These are phyloP conservation scores for Periophthalmodon schlosseri DNA, from an alignment of 2,113 vertebrate species.

Conservation along the genomic window DNA sequence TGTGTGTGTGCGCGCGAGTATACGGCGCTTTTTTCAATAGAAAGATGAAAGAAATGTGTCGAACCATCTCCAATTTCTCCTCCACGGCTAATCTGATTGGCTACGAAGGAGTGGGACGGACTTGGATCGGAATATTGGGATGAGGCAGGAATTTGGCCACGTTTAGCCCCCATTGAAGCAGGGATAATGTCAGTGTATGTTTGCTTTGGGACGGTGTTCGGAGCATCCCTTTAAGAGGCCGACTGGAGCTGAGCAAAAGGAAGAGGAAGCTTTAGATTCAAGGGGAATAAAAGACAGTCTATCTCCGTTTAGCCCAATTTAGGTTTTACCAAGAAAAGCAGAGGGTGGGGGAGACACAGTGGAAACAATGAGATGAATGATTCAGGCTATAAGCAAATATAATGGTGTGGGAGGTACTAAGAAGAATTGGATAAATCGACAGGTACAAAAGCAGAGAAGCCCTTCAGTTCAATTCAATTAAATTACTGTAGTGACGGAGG, in stretches of 20 bases:
- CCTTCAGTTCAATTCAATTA: too few species aligned
- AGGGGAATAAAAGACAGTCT: constrained; percentile 50
- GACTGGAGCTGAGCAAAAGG: constrained; percentile 37
- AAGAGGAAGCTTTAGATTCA: constrained; percentile 66
- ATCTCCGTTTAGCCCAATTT: constrained; percentile 60
- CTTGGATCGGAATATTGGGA: constrained; percentile 62
- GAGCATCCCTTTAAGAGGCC: constrained; percentile 25
- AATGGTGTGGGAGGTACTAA: constrained; percentile 25
- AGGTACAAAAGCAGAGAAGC: neutral
- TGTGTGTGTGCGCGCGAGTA: constrained; percentile 36
- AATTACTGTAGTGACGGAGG: too few species aligned
- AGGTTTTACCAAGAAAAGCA: constrained; percentile 64
- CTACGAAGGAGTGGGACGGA: constrained; percentile 49
- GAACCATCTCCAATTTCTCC: constrained; percentile 72
- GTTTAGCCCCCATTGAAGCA: constrained; percentile 46
- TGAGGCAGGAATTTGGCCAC: constrained; percentile 63
- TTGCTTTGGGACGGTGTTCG: constrained; percentile 21
- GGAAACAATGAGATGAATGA: constrained; percentile 48
- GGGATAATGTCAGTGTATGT: constrained; percentile 39
- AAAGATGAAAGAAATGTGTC: constrained; percentile 75
- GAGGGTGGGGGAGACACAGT: constrained; percentile 39
- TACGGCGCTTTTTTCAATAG: constrained; percentile 37
- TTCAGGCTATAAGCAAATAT: constrained; percentile 33
- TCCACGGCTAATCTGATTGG: constrained; percentile 77
- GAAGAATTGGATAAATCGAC: constrained; percentile 46